Evolutionary conservation across 2,888 invertebrate species (phyloP).

Genomic region (Stenolophus ochropezus): DNA sequence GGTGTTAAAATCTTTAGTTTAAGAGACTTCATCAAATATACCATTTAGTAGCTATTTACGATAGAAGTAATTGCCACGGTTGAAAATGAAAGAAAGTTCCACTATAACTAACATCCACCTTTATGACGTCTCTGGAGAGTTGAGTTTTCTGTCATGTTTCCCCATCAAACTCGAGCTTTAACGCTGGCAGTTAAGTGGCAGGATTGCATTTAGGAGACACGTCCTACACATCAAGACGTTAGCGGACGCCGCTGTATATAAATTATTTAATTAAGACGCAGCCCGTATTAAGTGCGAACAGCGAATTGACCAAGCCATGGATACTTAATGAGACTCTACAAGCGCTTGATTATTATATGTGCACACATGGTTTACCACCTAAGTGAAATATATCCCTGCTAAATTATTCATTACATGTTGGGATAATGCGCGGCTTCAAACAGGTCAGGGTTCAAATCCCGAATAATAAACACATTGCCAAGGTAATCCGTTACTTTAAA

Average conservation of each 20-base stretch:
- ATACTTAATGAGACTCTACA: conserved; percentile 19
- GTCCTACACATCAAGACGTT: conserved; percentile 42
- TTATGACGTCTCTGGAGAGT: background rate
- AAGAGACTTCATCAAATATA: background rate
- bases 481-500: too few relatives aligned
- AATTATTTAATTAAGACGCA: conserved; percentile 53
- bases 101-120: background rate
- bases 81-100: background rate
- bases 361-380: background rate
- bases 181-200: conserved; percentile 38
- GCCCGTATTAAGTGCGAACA: background rate
- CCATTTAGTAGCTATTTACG: background rate
- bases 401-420: background rate
- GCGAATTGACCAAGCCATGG: conserved; percentile 6
- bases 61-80: background rate
- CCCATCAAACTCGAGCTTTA: conserved; percentile 48
- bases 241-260: conserved; percentile 42
- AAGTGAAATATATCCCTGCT: conserved; percentile 5
- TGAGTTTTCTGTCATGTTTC: conserved; percentile 5
- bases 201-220: conserved; percentile 51
- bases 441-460: too few relatives aligned
- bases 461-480: too few relatives aligned
- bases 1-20: too few relatives aligned
- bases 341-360: conserved; percentile 11
- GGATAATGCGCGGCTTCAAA: background rate